Evolutionary conservation across 2,888 invertebrate species (phyloP), one percentile per base, ranked within the genome.

Genomic region (Trisateles emortualis): DNA sequence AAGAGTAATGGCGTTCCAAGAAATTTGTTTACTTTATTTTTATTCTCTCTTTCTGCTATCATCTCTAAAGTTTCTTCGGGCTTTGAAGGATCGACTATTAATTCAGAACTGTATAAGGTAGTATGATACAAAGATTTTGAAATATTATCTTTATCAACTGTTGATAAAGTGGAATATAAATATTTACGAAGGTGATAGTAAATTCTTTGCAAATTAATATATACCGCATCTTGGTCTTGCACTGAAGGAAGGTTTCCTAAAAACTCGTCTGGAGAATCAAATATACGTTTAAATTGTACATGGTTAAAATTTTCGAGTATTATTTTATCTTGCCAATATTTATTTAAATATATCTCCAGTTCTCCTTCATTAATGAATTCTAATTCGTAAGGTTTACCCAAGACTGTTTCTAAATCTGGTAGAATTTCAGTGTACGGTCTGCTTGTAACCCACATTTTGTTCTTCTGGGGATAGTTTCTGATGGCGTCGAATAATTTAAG

Each of bases 371-470:
- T 40, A 5, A 63, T 52, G n/a, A 30, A 0, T 30, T 40, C 19
- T 9, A 63, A 14, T 16, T 42, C 33, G 13, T 46, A 46, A 0
- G 16, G 13, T 0, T 13, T 13, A 1, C 39, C 49, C 9, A 54
- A 54, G 5, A 46, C 36, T 16, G 10, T 0, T 32, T 53, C 14
- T 11, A 56, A 38, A 0, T 30, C 42, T 0, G 39, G 42, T 24
- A 33, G 14, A 3, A 60, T 43, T 10, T 49, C 38, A 14, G 60
- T 62, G 24, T 68, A 64, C 0, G 58, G 42, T 10, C 68, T 44
- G 4, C 55, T 59, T 0, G 70, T 64, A 8, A 72, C 53, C 52
- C 62, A 57, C 39, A 54, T 49, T 41, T 47, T 54, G 17, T 58
- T 52, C 29, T 11, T 30, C 1, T 10, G 26, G 2, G 42, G 36